Conservation (phyloP, 2,113 vertebrate species). For the Leptosomus discolor region DNA sequence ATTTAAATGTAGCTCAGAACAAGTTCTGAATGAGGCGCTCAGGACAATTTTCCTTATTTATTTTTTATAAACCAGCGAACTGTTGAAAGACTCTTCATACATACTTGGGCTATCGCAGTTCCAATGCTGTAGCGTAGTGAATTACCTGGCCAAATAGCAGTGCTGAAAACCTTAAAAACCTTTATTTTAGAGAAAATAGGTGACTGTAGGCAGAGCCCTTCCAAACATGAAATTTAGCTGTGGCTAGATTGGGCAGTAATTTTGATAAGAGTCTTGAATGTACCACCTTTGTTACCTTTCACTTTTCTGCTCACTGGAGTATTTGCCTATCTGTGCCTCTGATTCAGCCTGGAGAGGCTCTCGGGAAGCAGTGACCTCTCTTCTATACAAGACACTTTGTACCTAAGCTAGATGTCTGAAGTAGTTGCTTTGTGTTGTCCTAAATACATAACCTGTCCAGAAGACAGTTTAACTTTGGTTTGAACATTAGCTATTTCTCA, state of each 20-base stretch:
- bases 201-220: not conserved
- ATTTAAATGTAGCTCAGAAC: not conserved
- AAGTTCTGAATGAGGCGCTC: not conserved
- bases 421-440: not conserved
- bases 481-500: not conserved
- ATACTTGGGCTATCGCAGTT: not conserved
- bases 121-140: not conserved
- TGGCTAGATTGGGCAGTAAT: not conserved
- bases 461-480: not conserved
- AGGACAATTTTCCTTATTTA: not conserved
- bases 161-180: not conserved
- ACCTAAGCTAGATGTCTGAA: not conserved
- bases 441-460: not conserved
- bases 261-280: not conserved
- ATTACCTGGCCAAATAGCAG: not conserved
- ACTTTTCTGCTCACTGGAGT: not conserved
- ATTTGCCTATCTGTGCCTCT: not conserved
- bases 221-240: not conserved
- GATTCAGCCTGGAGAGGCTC: not conserved
- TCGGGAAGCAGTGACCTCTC: not conserved
- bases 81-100: not conserved
- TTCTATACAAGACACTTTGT: not conserved
- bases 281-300: not conserved
- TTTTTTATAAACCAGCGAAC: not conserved
- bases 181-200: not conserved